These are phyloP conservation scores for Prosopocoilus inquinatus DNA, from an alignment of 2,888 invertebrate species.

Conservation along the genomic window DNA sequence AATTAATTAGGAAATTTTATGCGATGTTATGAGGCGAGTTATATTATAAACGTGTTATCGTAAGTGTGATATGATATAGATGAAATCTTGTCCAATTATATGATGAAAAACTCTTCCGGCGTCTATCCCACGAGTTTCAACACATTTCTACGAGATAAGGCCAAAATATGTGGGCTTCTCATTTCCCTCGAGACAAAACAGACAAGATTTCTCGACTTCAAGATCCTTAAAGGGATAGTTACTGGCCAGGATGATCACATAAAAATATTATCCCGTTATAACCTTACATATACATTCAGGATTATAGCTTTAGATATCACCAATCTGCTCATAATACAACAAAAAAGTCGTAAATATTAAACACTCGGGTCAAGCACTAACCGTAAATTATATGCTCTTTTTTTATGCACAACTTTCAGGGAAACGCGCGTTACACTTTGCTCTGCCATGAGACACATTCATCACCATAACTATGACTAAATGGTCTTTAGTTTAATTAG, in stretches of 20 bases:
- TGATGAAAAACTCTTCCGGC: conserved; percentile 39
- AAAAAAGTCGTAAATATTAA: not conserved
- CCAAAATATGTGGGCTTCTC: conserved; percentile 44
- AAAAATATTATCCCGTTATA: conserved; percentile 39
- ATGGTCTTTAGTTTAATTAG: no score
- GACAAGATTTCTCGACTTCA: conserved; percentile 42
- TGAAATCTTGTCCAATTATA: conserved; percentile 29
- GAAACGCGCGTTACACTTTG: no score
- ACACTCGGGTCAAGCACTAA: not conserved
- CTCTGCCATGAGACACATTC: no score
- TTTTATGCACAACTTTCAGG: no score
- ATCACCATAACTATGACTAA: no score
- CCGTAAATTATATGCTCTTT: not conserved
- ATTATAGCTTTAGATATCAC: not conserved
- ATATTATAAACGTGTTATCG: conserved; percentile 5
- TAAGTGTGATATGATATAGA: conserved; percentile 18
- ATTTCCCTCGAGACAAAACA: conserved; percentile 45
- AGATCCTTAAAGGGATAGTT: conserved; percentile 45
- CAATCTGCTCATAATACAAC: not conserved
- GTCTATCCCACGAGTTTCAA: conserved; percentile 41
- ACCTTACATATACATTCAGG: conserved; percentile 11
- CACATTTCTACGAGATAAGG: conserved; percentile 43
- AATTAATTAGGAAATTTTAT: not conserved
- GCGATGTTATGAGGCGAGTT: not conserved
- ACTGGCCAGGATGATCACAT: conserved; percentile 42